These are phyloP conservation scores for Phacellophora camtschatica DNA, from an alignment of 30 jellyfish, hydroid and myxozoan species.

Conservation along the genomic window DNA sequence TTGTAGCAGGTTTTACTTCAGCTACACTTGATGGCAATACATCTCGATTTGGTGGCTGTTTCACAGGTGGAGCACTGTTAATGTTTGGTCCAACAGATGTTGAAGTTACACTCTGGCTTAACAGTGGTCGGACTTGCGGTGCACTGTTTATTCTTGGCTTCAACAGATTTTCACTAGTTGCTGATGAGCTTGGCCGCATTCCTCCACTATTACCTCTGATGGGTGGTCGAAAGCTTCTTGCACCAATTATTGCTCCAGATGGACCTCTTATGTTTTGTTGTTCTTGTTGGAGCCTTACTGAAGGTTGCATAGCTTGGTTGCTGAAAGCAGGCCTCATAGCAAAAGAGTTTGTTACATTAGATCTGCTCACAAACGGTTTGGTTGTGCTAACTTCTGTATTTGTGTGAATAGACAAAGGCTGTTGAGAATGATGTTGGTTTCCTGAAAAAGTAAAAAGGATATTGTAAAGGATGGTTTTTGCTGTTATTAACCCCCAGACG, in stretches of 20 bases:
- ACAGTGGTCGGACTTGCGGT: conserved; percentile 2
- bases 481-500: too few relatives aligned
- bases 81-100: not conserved
- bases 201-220: not conserved
- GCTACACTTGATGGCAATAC: not conserved
- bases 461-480: too few relatives aligned
- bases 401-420: not conserved
- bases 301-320: too few relatives aligned
- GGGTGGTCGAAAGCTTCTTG: not conserved
- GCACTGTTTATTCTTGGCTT: not conserved
- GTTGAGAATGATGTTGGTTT: not conserved
- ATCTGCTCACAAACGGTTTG: not conserved
- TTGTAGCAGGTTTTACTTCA: not conserved
- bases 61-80: conserved; percentile 52
- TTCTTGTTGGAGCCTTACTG: not conserved
- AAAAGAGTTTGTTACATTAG: not conserved
- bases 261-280: not conserved
- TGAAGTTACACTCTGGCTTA: not conserved
- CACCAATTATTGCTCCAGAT: not conserved
- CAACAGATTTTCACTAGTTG: not conserved
- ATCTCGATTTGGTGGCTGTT: conserved; percentile 6
- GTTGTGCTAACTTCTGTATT: not conserved
- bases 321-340: not conserved
- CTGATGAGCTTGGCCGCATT: not conserved
- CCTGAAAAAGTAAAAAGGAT: too few relatives aligned